Evolutionary conservation across 2,888 invertebrate species (phyloP).

Genomic region (Athalia circularis): DNA sequence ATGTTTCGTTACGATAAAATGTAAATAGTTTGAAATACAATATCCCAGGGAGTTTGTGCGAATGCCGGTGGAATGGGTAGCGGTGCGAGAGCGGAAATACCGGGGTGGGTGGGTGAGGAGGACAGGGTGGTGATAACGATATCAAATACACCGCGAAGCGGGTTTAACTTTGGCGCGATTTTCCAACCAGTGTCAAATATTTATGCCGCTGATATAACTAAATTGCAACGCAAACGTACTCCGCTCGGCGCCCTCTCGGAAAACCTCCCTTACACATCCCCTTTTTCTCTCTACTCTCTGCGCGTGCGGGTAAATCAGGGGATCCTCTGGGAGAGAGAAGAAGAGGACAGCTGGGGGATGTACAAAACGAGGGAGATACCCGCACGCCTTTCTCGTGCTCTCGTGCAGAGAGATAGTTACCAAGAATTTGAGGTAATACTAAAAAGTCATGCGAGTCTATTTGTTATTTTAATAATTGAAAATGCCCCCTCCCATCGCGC

Average conservation of each 20-base stretch:
- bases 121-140: slow-evolving; percentile 53
- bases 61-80: slow-evolving; percentile 18
- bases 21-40: slow-evolving; percentile 64
- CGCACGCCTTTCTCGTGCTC: background rate
- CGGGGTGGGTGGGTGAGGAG: background rate
- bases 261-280: slow-evolving; percentile 31
- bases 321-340: slow-evolving; percentile 39
- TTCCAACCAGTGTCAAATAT: slow-evolving; percentile 63
- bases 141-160: slow-evolving; percentile 51
- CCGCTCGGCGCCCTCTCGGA: slow-evolving; percentile 48
- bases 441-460: slow-evolving; percentile 65
- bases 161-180: slow-evolving; percentile 55
- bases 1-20: slow-evolving; percentile 61
- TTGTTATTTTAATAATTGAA: slow-evolving; percentile 65
- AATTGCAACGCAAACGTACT: slow-evolving; percentile 64
- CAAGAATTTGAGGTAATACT: slow-evolving; percentile 55
- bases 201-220: slow-evolving; percentile 65
- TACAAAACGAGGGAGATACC: slow-evolving; percentile 24
- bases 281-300: background rate
- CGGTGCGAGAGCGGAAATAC: slow-evolving; percentile 48
- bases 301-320: slow-evolving; percentile 26
- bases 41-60: slow-evolving; percentile 57
- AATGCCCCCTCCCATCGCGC: slow-evolving; percentile 52
- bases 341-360: slow-evolving; percentile 46
- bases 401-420: slow-evolving; percentile 43